Evolutionary conservation across 1,140 invertebrate genomes (phyloP), one percentile per base, ranked within the genome.

Genomic region (Zaprionus inermis): DNA sequence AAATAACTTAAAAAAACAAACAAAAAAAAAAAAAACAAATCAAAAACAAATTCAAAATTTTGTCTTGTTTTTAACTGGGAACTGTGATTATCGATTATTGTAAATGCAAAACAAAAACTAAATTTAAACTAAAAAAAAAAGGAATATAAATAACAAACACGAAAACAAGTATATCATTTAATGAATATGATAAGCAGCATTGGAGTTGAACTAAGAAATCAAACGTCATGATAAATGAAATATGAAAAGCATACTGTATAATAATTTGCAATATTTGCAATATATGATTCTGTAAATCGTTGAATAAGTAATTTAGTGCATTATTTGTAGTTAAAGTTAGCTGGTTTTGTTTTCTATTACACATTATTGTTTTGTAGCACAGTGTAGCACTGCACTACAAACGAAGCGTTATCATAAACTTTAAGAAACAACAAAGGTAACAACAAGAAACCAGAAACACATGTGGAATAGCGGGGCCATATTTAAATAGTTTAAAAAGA

Each of bases 401-500:
- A 32, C 63, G 73, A 6, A 90, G 61, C 54, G 69, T 85, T 89
- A 91, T 89, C 85, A 91, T 89, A 78, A 81, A 73, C 55, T 77
- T 11, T 88, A 86, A 86, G 82, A 46, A 82, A 86, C 75, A 36
- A 60, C 51, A 82, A 82, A 71, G 36, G 59, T 67, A 38, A 12
- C 36, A 38, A 44, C 38, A 44, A 44, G 38, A 74, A 81, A 80
- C 71, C 80, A 79, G 64, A 70, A 76, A 76, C 64, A 83, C 81
- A 77, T 91, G 90, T 92, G 91, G 91, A 92, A 92, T 92, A 92
- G 91, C 88, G 91, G 91, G 91, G 91, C 91, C 91, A 92, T 92
- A 92, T 81, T 91, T 91, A 86, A 89, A 86, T 91, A 85, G 78
- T 81, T 88, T 80, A 90, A 86, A 80, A 36, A 51, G 57, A 84